phyloP scores from a whole-genome alignment of 2,888 invertebrate genomes.

The Oscheius onirici region DNA sequence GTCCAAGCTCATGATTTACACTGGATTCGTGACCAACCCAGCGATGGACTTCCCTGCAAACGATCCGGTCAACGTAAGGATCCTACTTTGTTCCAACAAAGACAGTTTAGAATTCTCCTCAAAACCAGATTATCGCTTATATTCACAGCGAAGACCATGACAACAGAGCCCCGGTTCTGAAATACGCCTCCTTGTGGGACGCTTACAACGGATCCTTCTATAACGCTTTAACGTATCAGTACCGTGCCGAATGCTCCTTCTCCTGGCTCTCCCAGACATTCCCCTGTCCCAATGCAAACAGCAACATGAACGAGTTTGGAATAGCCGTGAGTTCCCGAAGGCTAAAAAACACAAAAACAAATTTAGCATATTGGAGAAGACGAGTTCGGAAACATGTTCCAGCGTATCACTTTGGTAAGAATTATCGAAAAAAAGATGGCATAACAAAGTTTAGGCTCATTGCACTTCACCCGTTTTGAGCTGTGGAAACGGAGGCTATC shows the following conservation, averaged over 20 bases:
- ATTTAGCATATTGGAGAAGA: constrained; percentile 58
- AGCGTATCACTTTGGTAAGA: constrained; percentile 42
- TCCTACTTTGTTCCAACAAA: background rate
- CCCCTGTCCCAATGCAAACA: constrained; percentile 52
- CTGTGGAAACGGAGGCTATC: constrained; percentile 58
- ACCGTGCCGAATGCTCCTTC: constrained; percentile 47
- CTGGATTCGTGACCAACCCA: constrained; percentile 49
- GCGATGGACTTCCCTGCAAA: constrained; percentile 43
- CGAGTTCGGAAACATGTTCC: constrained; percentile 62
- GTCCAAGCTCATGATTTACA: constrained; percentile 51
- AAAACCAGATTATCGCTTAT: constrained; percentile 53
- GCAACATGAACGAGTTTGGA: constrained; percentile 43
- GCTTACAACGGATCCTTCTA: constrained; percentile 53
- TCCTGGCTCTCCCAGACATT: constrained; percentile 54
- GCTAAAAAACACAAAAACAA: background rate
- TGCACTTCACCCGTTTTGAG: constrained; percentile 18
- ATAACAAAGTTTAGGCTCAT: constrained; percentile 7
- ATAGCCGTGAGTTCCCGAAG: constrained; percentile 33
- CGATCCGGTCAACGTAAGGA: constrained; percentile 47
- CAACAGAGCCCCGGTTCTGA: constrained; percentile 42
- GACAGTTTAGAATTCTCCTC: constrained; percentile 28
- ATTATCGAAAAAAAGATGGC: too few relatives aligned
- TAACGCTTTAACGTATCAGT: constrained; percentile 51
- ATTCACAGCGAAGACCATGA: constrained; percentile 40
- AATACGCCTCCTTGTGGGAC: constrained; percentile 46